Evolutionary conservation across 1,140 invertebrate species (phyloP).

Genomic region (Lordiphosa mommai): DNA sequence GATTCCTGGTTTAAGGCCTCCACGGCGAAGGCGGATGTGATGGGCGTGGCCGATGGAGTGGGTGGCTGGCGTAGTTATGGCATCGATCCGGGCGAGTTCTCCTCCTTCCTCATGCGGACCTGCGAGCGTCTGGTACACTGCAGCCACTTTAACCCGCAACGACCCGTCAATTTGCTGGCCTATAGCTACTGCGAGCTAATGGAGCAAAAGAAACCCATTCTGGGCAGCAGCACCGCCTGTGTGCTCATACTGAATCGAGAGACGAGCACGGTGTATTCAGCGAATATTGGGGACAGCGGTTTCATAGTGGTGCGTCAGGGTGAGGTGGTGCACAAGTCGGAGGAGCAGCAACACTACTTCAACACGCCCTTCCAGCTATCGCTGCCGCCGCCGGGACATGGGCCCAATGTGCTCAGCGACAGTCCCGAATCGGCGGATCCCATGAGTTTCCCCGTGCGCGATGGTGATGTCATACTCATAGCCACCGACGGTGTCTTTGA

Average conservation of each 20-base stretch:
- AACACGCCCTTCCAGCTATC: slow-evolving; percentile 99
- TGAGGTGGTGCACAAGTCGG: slow-evolving; percentile 92
- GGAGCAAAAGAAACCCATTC: slow-evolving; percentile 93
- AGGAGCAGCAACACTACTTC: slow-evolving; percentile 99
- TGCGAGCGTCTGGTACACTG: slow-evolving; percentile 94
- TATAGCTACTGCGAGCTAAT: slow-evolving; percentile 95
- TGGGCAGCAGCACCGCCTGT: slow-evolving; percentile 98
- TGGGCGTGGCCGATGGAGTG: slow-evolving; percentile 98
- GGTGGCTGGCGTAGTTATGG: slow-evolving; percentile 98
- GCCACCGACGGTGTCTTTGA: slow-evolving; percentile 99
- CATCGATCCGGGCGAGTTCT: slow-evolving; percentile 98
- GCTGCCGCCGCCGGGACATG: slow-evolving; percentile 93
- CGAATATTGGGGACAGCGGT: slow-evolving; percentile 99
- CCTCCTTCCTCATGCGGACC: slow-evolving; percentile 94
- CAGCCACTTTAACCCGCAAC: slow-evolving; percentile 91
- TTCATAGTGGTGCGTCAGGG: slow-evolving; percentile 94
- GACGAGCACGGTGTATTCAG: slow-evolving; percentile 93
- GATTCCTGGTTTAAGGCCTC: slow-evolving; percentile 97
- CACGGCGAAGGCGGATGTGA: slow-evolving; percentile 92
- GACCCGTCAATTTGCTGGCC: slow-evolving; percentile 92
- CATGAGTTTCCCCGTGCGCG: slow-evolving; percentile 93
- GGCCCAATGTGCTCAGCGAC: slow-evolving; percentile 91
- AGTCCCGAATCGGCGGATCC: slow-evolving; percentile 95
- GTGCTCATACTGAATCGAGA: slow-evolving; percentile 95
- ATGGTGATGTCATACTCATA: slow-evolving; percentile 96